phyloP scores from a whole-genome alignment of 2,113 vertebrate genomes.

The Accipiter cooperii region DNA sequence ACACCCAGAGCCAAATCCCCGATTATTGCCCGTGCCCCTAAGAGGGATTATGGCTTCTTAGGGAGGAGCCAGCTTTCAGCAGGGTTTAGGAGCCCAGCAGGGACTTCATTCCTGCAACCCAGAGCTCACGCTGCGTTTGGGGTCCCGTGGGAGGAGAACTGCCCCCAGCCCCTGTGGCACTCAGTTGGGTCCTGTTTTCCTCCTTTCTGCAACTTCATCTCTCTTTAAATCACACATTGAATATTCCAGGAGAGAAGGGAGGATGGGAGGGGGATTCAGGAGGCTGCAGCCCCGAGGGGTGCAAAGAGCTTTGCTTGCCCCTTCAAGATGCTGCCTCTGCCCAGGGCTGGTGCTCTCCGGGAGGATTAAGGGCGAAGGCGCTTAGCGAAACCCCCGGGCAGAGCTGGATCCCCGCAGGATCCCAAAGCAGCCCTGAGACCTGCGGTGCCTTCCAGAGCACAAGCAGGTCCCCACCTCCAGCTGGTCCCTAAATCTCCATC shows the following conservation, averaged over 20 bases:
- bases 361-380: background rate
- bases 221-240: background rate
- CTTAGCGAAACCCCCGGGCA: background rate
- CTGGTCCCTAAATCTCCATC: background rate
- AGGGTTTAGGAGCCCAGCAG: background rate
- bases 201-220: background rate
- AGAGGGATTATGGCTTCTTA: background rate
- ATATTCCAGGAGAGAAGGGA: background rate
- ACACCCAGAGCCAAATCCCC: background rate
- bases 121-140: fast-evolving
- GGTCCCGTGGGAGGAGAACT: fast-evolving
- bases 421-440: background rate
- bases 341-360: background rate
- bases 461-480: background rate
- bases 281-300: background rate
- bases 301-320: fast-evolving
- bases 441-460: background rate
- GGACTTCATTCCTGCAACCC: background rate
- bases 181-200: background rate
- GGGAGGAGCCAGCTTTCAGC: background rate
- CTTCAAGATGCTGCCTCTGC: background rate
- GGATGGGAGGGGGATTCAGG: background rate
- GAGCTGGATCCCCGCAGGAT: background rate
- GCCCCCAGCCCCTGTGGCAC: background rate
- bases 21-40: background rate